phyloP scores from a whole-genome alignment of 2,888 invertebrate species.

The Euproctis similis region DNA sequence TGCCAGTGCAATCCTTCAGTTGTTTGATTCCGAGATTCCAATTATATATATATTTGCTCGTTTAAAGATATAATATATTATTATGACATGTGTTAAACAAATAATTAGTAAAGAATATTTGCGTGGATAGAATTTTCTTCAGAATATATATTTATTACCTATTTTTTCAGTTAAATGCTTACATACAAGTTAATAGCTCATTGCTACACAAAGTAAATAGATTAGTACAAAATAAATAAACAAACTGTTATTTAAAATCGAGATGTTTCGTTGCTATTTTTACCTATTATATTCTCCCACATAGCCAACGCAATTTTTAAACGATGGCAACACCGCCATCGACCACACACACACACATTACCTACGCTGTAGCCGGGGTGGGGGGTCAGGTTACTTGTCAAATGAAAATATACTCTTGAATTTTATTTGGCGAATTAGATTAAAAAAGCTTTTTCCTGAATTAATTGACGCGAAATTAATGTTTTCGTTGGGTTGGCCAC shows the following conservation, averaged over 20 bases:
- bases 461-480: constrained; percentile 38
- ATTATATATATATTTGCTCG: too few relatives aligned
- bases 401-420: constrained; percentile 46
- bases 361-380: constrained; percentile 34
- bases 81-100: too few relatives aligned
- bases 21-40: too few relatives aligned
- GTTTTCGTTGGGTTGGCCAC: constrained; percentile 22
- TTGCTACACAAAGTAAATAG: constrained; percentile 8
- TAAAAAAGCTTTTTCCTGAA: constrained; percentile 50
- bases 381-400: constrained; percentile 54
- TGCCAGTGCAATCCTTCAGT: too few relatives aligned
- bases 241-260: background rate
- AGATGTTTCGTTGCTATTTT: constrained; percentile 10
- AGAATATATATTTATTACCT: too few relatives aligned
- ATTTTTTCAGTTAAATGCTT: too few relatives aligned
- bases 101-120: too few relatives aligned
- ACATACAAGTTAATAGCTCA: too few relatives aligned
- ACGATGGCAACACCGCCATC: constrained; percentile 51
- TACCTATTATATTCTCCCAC: constrained; percentile 22
- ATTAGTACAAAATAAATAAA: constrained; percentile 13
- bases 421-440: constrained; percentile 46
- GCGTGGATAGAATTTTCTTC: too few relatives aligned
- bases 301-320: constrained; percentile 22
- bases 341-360: too few relatives aligned
- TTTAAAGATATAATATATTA: too few relatives aligned